Evolutionary conservation across 2,888 invertebrate species (phyloP), one percentile per base, ranked within the genome.

Genomic region (Heliconius hortense): DNA sequence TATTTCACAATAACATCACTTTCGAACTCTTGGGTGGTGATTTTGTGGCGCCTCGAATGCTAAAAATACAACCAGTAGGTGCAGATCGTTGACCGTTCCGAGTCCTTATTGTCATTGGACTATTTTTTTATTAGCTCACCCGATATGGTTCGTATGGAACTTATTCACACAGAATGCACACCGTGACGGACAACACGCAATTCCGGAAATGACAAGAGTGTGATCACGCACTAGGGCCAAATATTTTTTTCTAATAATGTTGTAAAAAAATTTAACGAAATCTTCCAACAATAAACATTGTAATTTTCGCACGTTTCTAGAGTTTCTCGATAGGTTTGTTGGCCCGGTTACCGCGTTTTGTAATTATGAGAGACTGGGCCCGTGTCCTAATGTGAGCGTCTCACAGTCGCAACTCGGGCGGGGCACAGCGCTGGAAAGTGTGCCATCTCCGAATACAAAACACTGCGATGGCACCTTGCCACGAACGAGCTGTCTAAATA

Each of bases 281-380:
- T 79, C 74, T 76, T 78, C 31, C 74, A 79, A 79, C 72, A 72
- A 77, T 75, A 67, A 67, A 67, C 53, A 74, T 31, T 67, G 39
- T n/a, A n/a, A 71, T 87, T 86, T 92, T 92, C 93, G 86, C 93
- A 93, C 91, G 90, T 87, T 87, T 85, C 84, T 86, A 83, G 84
- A 84, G 83, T 82, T 80, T 82, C 80, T 84, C 83, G 84, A 85
- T 86, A 88, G 89, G 94, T 95, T 89, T 92, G 91, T 94, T 94
- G 93, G 89, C 93, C 93, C 82, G 92, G 90, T 93, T 92, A 89
- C 89, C 88, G 88, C 85, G 85, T 87, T 91, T 91, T 87, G 84
- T 88, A 90, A 91, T 91, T 89, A 89, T 90, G 85, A 82, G 84
- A 80, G 82, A 83, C 82, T 84, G 72, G 78, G 71, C 76, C 79